Evolutionary conservation across 2,113 vertebrate species (phyloP).

Genomic region (Semnornis frantzii): DNA sequence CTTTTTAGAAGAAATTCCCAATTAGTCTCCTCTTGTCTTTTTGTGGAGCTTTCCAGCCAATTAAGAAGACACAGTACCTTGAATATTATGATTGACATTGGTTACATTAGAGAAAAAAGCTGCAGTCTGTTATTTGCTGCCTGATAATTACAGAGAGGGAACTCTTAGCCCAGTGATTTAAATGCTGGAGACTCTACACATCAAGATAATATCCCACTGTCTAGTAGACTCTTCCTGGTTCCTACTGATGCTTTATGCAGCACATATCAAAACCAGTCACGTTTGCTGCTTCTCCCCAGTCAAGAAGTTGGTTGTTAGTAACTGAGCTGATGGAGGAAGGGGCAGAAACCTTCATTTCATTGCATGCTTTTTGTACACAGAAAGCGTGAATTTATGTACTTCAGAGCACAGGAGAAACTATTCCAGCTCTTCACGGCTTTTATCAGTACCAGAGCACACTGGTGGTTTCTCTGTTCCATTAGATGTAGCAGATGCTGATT

Average conservation of each 20-base stretch:
- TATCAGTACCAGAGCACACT: fast-evolving
- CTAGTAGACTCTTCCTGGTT: not conserved
- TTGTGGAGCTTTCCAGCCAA: not conserved
- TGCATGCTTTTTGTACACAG: not conserved
- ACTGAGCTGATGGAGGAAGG: not conserved
- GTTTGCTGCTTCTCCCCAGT: not conserved
- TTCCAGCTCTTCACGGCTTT: not conserved
- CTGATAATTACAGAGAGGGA: slow-evolving; percentile 28
- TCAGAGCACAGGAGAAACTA: not conserved
- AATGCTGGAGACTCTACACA: not conserved
- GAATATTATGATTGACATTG: not conserved
- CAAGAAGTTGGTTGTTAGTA: not conserved
- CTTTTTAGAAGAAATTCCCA: not conserved
- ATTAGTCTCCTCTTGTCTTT: not conserved
- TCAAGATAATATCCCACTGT: not conserved
- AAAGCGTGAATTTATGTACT: not conserved
- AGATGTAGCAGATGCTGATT: not conserved
- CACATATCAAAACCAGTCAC: not conserved
- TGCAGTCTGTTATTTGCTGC: not conserved
- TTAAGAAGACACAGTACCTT: not conserved
- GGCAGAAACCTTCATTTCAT: not conserved
- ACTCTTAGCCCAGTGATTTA: not conserved
- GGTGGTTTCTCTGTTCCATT: not conserved
- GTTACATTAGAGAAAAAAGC: not conserved
- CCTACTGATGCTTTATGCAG: not conserved